Conservation (phyloP, 2,113 vertebrate genomes). For the Platysteira castanea region DNA sequence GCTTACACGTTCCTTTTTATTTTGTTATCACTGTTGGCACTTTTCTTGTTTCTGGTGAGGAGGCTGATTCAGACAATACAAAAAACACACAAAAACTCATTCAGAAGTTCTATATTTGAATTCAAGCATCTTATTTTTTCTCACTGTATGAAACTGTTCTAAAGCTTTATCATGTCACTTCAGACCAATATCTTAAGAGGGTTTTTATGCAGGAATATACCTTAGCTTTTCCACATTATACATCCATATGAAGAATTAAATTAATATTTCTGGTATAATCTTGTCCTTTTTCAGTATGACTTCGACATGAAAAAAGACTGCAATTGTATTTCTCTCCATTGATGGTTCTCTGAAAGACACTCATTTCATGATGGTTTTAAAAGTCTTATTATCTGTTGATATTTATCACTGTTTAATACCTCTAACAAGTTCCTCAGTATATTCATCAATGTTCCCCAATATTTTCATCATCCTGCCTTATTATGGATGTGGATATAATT, state of each 20-base stretch:
- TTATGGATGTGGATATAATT: neutral
- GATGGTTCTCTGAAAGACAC: neutral
- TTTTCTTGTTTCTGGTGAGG: neutral
- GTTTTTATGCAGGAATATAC: neutral
- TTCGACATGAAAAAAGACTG: neutral
- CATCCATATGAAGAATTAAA: neutral
- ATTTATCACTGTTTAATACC: neutral
- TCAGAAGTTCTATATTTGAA: neutral
- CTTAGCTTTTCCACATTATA: neutral
- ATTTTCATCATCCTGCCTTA: neutral
- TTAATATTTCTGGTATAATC: neutral
- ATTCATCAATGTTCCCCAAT: neutral
- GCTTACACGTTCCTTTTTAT: neutral
- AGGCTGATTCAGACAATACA: neutral
- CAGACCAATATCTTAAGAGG: neutral
- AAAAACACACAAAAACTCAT: neutral
- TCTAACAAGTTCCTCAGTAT: neutral
- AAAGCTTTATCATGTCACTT: neutral
- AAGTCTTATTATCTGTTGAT: neutral
- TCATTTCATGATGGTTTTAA: rapidly evolving
- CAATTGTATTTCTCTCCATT: neutral
- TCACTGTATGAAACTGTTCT: neutral
- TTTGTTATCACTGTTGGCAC: neutral
- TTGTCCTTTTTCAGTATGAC: neutral
- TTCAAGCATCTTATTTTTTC: neutral